Conservation (phyloP, 2,888 invertebrate genomes). For the Lochmaea capreae region DNA sequence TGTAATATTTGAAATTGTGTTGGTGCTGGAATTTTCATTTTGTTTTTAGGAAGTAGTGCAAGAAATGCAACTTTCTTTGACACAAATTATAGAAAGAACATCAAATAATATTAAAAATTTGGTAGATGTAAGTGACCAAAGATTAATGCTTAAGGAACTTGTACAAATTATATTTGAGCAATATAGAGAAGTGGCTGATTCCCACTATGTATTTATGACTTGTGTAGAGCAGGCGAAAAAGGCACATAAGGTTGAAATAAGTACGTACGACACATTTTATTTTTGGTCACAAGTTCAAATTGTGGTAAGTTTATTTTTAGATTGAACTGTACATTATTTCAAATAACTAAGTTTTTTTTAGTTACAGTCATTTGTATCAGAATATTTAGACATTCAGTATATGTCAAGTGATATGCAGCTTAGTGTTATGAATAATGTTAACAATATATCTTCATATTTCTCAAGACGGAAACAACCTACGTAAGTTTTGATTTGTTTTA, state of each 20-base stretch:
- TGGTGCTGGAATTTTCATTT: slow-evolving; percentile 4
- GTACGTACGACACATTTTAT: slow-evolving; percentile 78
- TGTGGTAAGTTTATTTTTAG: slow-evolving; percentile 72
- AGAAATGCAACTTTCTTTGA: slow-evolving; percentile 84
- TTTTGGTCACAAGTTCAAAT: slow-evolving; percentile 93
- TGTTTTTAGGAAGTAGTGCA: slow-evolving; percentile 77
- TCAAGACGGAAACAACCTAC: slow-evolving; percentile 67
- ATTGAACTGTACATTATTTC: neutral
- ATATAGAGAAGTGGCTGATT: slow-evolving; percentile 83
- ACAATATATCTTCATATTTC: slow-evolving; percentile 71
- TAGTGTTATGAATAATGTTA: slow-evolving; percentile 60
- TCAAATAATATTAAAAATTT: slow-evolving; percentile 81
- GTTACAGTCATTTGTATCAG: slow-evolving; percentile 85
- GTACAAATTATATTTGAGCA: slow-evolving; percentile 83
- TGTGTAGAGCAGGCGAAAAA: slow-evolving; percentile 73
- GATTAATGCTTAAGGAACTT: slow-evolving; percentile 67
- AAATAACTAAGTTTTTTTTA: slow-evolving; percentile 62
- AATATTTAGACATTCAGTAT: slow-evolving; percentile 89
- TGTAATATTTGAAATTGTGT: slow-evolving; percentile 15
- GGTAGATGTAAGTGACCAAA: slow-evolving; percentile 60
- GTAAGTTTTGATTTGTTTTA: slow-evolving; percentile 50
- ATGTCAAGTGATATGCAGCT: slow-evolving; percentile 73
- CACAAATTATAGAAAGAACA: slow-evolving; percentile 82
- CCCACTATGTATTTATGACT: slow-evolving; percentile 78
- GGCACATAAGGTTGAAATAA: slow-evolving; percentile 69